These are phyloP conservation scores for Triplophysa tibetana DNA, from an alignment of 2,113 vertebrate species.

Conservation along the genomic window DNA sequence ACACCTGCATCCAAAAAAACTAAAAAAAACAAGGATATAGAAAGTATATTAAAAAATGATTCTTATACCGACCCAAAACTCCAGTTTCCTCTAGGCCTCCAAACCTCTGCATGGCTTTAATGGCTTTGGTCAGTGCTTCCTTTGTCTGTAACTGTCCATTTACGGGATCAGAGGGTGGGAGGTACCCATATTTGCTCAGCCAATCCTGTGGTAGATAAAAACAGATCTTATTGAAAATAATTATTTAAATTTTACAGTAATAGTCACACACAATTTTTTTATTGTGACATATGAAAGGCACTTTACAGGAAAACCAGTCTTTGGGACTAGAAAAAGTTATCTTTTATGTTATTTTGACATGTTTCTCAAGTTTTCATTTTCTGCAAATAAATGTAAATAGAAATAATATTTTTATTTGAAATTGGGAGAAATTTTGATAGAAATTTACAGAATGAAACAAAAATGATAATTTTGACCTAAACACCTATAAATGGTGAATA, in stretches of 20 bases:
- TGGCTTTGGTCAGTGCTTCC: constrained; percentile 88
- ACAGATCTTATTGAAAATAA: neutral
- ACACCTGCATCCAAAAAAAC: neutral
- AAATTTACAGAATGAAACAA: too few species aligned
- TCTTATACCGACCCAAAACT: constrained; percentile 77
- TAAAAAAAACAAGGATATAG: neutral
- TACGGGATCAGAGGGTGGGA: constrained; percentile 83
- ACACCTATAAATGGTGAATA: too few species aligned
- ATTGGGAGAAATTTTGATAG: too few species aligned
- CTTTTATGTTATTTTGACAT: too few species aligned
- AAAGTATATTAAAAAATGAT: neutral
- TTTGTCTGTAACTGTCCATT: constrained; percentile 87
- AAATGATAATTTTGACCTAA: too few species aligned
- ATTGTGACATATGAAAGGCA: neutral
- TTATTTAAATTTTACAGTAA: neutral
- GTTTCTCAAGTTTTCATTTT: too few species aligned
- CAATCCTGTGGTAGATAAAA: constrained; percentile 81
- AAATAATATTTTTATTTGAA: too few species aligned
- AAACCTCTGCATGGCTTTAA: constrained; percentile 92
- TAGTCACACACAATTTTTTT: neutral
- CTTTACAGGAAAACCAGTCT: neutral
- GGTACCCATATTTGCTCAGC: constrained; percentile 94
- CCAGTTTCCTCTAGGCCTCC: constrained; percentile 90
- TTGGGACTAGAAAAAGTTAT: too few species aligned
- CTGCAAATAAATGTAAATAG: too few species aligned